Base-by-base conservation (phyloP, 1,140 invertebrate species). In the Drosophila baimaii region DNA sequence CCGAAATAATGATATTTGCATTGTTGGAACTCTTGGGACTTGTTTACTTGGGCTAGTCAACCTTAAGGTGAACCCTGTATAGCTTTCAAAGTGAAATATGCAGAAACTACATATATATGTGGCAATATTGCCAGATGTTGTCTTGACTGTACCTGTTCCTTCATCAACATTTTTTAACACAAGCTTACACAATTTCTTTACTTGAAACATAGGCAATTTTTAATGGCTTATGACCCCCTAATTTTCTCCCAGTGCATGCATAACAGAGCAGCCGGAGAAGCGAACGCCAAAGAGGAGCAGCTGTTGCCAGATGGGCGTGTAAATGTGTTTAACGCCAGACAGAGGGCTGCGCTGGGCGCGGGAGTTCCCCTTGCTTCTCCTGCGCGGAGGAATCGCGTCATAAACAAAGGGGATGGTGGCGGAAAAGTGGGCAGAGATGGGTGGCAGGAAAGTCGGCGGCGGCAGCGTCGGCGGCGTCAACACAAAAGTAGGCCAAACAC, bases 241-340 rank as follows among this genome's bases (percentile, higher is more conserved):
- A 35, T 35, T 59, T 35, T 39, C 29, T 63, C 19, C 1, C 29
- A 31, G 46, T 69, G 65, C 64, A 27, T 70, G 63, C 68, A 85
- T 80, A 77, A 69, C 62, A 57, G 44, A 70, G 62, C 61, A 56
- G 61, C 46, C 64, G 61, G 55, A 65, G 47, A 51, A 72, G 71
- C 35, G 59, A 65, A 64, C 58, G 43, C 65, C 61, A 69, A 52
- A 69, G 62, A 69, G 65, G 62, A 69, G 65, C 81, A 85, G 81
- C 81, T 85, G 81, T 85, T 85, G 78, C 81, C 81, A 85, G 77
- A 76, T 85, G 77, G 77, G 79, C 78, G 81, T 77, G 81, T 78
- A 58, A 72, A 79, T 65, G 68, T 59, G 68, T 77, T 70, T 77
- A 73, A 51, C 35, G 59, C 57, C 63, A 69, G 63, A 44, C 61